Conservation (phyloP, 1,140 invertebrate species). For the Saccostrea glomerata region DNA sequence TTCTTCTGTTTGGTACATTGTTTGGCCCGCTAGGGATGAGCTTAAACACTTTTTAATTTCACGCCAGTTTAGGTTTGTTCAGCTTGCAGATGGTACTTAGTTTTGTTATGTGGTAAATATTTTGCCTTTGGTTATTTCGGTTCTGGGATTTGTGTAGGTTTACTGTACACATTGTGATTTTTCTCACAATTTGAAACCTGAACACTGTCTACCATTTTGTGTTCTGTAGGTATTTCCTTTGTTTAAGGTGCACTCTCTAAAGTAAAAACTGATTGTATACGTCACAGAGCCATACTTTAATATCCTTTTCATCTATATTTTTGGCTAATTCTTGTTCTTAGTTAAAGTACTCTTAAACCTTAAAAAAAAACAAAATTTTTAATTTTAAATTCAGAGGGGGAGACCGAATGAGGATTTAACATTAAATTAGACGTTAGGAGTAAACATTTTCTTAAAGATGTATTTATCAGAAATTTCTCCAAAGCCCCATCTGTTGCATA, state of each 20-base stretch:
- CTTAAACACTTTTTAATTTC: constrained; percentile 10
- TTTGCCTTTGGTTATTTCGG: background rate
- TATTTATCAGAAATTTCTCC: constrained; percentile 4
- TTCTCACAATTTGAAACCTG: background rate
- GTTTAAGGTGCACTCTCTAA: background rate
- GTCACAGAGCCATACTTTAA: background rate
- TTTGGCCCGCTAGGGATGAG: constrained; percentile 1
- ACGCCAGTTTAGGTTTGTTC: constrained; percentile 6
- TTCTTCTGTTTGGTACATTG: background rate
- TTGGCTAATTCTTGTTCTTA: too few species aligned
- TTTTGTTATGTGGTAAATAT: background rate
- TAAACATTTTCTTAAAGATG: background rate
- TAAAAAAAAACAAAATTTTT: too few species aligned
- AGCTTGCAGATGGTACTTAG: constrained; percentile 5
- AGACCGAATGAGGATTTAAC: background rate
- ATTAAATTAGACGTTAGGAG: background rate
- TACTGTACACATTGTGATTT: background rate
- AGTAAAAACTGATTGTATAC: background rate
- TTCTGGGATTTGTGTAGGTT: background rate
- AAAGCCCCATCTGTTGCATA: background rate
- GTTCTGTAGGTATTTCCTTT: background rate
- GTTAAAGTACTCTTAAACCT: too few species aligned
- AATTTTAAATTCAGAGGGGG: background rate
- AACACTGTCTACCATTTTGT: background rate
- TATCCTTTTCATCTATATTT: background rate